A percentile compares a stretch with the other conserved stretches of the same genome.
Conservation (phyloP, 2,797 vertebrate species). For the Hephaestus fuliginosus region DNA sequence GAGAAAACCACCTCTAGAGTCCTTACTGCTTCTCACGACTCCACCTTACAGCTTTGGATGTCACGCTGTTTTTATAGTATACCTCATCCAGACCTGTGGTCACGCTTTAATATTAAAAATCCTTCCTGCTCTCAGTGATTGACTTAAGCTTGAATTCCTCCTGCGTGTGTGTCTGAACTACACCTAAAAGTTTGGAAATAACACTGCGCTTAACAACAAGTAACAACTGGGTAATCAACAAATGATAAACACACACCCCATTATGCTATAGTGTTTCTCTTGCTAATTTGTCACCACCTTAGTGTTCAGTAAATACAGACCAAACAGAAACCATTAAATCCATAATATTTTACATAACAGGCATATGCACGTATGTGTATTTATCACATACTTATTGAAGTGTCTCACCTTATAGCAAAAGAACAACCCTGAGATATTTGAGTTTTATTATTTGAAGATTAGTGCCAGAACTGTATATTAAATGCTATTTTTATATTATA, state of each 20-base stretch:
- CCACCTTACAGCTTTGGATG: slow-evolving; percentile 79
- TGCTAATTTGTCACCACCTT: background rate
- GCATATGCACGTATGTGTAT: background rate
- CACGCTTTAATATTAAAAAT: slow-evolving; percentile 72
- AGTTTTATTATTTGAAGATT: background rate
- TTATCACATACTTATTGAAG: slow-evolving; percentile 1
- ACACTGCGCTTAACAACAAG: slow-evolving; percentile 20
- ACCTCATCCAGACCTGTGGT: slow-evolving; percentile 80
- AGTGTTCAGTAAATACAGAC: slow-evolving; percentile 9
- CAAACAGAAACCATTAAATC: background rate
- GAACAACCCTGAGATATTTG: background rate
- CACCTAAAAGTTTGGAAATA: slow-evolving; percentile 60
- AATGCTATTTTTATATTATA: background rate
- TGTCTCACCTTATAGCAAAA: background rate
- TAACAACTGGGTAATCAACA: slow-evolving; percentile 29
- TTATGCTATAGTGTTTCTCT: slow-evolving; percentile 11
- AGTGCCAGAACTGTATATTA: background rate
- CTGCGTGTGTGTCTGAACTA: slow-evolving; percentile 54
- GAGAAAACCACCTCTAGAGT: slow-evolving; percentile 75
- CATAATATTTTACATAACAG: background rate
- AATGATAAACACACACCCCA: slow-evolving; percentile 16
- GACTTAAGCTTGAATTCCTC: slow-evolving; percentile 62
- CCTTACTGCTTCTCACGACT: slow-evolving; percentile 76
- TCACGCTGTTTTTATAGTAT: slow-evolving; percentile 72
- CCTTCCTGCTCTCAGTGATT: slow-evolving; percentile 60